Base-by-base conservation (phyloP, 23 tunicate genomes). In the Oikopleura albicans region DNA sequence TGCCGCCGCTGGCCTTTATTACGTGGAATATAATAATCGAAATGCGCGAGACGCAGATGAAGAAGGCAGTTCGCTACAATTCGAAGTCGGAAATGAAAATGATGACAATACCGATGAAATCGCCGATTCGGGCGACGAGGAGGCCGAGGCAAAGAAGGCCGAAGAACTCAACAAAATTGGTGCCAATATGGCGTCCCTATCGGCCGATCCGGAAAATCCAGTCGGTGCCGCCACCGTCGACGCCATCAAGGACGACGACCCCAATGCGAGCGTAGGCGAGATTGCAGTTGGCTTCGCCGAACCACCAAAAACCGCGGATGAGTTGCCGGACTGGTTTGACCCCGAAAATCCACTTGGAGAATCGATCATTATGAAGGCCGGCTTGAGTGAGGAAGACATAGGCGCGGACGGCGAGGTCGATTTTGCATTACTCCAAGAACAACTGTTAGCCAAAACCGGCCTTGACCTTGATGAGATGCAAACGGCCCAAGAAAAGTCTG, bases 251-350 rank as follows among this genome's bases (percentile, higher is more conserved):
- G 37, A 71, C 2, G 34, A 71, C 34, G 79, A 71, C 37, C 79
- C 79, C 79, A 22, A 34, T 71, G 79, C 35, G 2, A 2, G 4
- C 2, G 37, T 71, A 4, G 79, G 79, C 33, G 79, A 71, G 31
- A 29, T 71, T 27, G 79, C 79, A 2, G 79, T 71, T 71, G 79
- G 79, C 33, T 2, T 16, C 4, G 79, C 79, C 31, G 79, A 71
- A 16, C 79, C 79, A 16, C 79, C 37, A 16, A 71, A 16, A 71
- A 71, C 79, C 27, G 35, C 33, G 28, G 79, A 27, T 22, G 79
- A 71, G 28, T 37, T 71, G 37, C 79, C 79, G 31, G 79, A 71
- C 28, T 71, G 79, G 79, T 71, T 71, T 29, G 79, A 71, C 31
- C 37, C 27, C 4, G 79, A 71, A 71, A 71, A 71, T 71, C 79